Percentiles rank a stretch among this genome's conserved stretches.
These are phyloP conservation scores for Echiichthys vipera DNA, from an alignment of 2,797 vertebrate genomes.

Conservation along the genomic window DNA sequence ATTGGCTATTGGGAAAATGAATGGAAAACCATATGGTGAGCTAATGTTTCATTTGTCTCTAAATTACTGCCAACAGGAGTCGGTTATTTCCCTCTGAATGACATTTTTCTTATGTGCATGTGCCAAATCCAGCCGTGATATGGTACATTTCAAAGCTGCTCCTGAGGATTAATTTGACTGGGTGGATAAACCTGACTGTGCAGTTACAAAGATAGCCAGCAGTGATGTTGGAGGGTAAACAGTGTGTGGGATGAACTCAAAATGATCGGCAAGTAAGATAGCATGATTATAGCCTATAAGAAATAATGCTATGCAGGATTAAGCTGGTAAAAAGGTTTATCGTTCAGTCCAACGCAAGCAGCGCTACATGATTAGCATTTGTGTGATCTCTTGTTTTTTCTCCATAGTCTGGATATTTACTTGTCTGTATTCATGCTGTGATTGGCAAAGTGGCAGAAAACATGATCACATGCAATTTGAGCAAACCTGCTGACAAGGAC, in stretches of 20 bases:
- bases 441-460: conserved; percentile 28
- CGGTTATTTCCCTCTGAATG: conserved; percentile 52
- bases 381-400: too few relatives aligned
- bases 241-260: conserved; percentile 52
- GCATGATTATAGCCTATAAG: conserved; percentile 44
- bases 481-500: conserved; percentile 35
- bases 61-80: conserved; percentile 45
- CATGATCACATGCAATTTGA: conserved; percentile 39
- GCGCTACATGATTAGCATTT: conserved; percentile 52
- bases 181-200: conserved; percentile 66
- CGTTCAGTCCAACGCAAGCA: conserved; percentile 39
- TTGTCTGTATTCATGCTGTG: conserved; percentile 51
- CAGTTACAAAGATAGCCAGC: conserved; percentile 59
- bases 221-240: conserved; percentile 61
- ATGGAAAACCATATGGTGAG: conserved; percentile 31
- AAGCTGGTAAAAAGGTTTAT: conserved; percentile 52
- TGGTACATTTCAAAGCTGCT: conserved; percentile 57
- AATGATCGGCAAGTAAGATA: conserved; percentile 56
- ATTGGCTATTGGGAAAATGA: conserved; percentile 27
- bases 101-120: conserved; percentile 51
- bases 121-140: conserved; percentile 61
- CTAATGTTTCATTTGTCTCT: conserved; percentile 47
- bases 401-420: too few relatives aligned
- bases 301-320: conserved; percentile 48
- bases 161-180: conserved; percentile 67